Evolutionary conservation across 2,888 invertebrate genomes (phyloP), one percentile per base, ranked within the genome.

Genomic region (Dendrolimus pini): DNA sequence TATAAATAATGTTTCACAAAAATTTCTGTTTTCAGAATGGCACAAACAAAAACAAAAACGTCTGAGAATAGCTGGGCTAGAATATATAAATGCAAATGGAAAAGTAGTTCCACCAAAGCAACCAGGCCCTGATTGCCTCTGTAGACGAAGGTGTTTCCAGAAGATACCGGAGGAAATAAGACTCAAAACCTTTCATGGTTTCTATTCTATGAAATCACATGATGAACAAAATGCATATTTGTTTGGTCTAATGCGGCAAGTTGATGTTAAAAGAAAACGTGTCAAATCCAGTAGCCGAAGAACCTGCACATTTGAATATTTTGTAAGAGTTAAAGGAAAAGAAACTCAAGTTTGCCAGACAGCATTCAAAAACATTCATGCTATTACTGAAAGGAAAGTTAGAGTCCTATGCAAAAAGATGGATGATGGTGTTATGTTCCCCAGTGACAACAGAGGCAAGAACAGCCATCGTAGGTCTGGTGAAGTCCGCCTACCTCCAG

Each of bases 211-310:
- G 85, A 91, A 92, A 74, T 90, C 89, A 30, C 92, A 92, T 71
- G 92, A 92, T 78, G 92, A 92, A 74, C 92, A 92, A 75, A 92
- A 92, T 79, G 92, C 92, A 41, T 92, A 92, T 72, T 80, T 92
- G 63, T 92, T 91, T 78, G 92, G 92, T 18, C 81, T 92, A 2
- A 92, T 92, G 88, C 82, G 92, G 62, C 92, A 92, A 73, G 91
- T 92, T 7, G 92, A 92, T 72, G 91, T 92, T 0, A 91, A 92
- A 71, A 80, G 92, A 72, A 92, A 92, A 80, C 83, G 92, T 71
- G 91, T 91, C 1, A 90, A 92, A 71, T 81, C 85, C 12, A 92
- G 91, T 65, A 92, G 90, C 60, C 75, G 92, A 53, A 78, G 92
- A 59, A 92, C 92, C 47, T 92, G 92, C 63, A 92, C 92, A 14